Base-by-base conservation (phyloP, 2,888 invertebrate genomes). In the Sericinus montela region DNA sequence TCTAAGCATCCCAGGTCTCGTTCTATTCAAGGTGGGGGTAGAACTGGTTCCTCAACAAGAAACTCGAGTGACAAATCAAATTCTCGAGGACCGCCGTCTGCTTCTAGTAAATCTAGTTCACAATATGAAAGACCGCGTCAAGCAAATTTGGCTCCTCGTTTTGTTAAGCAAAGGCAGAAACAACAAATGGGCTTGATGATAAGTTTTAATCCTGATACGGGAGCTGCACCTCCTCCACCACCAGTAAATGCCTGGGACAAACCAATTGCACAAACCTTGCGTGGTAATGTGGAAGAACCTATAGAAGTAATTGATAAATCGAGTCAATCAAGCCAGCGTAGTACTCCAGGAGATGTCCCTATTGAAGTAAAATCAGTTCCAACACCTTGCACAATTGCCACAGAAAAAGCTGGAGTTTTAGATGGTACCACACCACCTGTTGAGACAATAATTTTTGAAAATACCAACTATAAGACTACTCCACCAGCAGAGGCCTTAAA, bases 361-460 rank as follows among this genome's bases (percentile, higher is more conserved):
- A 60, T 63, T 35, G 83, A 83, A 53, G 69, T 57, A 6, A 88
- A 87, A 56, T 58, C 76, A 48, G 65, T 63, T 43, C 63, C 69
- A 11, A 57, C 72, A 6, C 53, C 72, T 35, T 73, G 77, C 49
- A 56, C 75, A 38, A 63, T 79, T 32, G 70, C 72, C 50, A 51
- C 76, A 44, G 91, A 91, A 57, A 92, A 92, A 66, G 60, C 81
- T 45, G 90, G 91, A 23, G 91, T 93, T 1, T 77, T 94, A 25
- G 94, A 96, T 67, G 93, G 94, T 19, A 90, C 93, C 3, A 94
- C 94, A 4, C 93, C 95, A 0, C 95, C 95, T 1, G 95, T 96
- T 14, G 94, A 95, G 70, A 96, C 96, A 0, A 94, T 97, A 45
- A 96, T 97, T 57, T 97, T 97, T 71, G 97, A 97, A 71, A 97